Conservation (phyloP, 2,113 vertebrate genomes). For the Hydrochoerus hydrochaeris region DNA sequence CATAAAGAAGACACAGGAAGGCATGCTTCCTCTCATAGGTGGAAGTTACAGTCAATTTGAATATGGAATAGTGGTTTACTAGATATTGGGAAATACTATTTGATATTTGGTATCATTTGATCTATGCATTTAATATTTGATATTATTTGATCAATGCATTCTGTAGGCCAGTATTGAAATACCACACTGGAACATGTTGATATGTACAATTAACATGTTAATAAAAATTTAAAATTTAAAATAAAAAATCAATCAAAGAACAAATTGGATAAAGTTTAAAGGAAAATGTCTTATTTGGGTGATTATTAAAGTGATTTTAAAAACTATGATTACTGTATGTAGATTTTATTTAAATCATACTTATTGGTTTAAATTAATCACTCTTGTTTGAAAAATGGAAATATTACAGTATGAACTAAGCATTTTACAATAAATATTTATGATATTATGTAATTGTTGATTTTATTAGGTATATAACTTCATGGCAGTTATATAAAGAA, state of each 20-base stretch:
- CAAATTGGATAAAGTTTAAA: not conserved
- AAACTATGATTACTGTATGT: not conserved
- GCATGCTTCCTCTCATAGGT: not conserved
- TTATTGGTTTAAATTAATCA: not conserved
- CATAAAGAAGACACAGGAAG: not conserved
- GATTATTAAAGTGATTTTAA: not conserved
- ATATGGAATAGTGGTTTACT: not conserved
- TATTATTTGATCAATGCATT: not conserved
- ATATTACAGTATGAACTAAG: not conserved
- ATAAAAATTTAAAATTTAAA: not conserved
- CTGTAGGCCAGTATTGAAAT: not conserved
- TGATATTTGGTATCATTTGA: too few relatives aligned
- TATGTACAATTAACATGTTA: not conserved
- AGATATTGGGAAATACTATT: not conserved
- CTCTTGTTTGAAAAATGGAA: not conserved
- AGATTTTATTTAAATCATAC: not conserved
- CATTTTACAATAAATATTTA: not conserved
- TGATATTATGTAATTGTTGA: not conserved
- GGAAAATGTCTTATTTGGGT: not conserved
- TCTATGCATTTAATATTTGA: too few relatives aligned
- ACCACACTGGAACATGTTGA: not conserved
- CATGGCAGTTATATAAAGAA: not conserved
- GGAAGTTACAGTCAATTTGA: not conserved
- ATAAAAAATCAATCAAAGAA: not conserved
- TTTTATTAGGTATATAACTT: not conserved